phyloP scores from a whole-genome alignment of 2,797 vertebrate species.

The Clarias laeviceps region DNA sequence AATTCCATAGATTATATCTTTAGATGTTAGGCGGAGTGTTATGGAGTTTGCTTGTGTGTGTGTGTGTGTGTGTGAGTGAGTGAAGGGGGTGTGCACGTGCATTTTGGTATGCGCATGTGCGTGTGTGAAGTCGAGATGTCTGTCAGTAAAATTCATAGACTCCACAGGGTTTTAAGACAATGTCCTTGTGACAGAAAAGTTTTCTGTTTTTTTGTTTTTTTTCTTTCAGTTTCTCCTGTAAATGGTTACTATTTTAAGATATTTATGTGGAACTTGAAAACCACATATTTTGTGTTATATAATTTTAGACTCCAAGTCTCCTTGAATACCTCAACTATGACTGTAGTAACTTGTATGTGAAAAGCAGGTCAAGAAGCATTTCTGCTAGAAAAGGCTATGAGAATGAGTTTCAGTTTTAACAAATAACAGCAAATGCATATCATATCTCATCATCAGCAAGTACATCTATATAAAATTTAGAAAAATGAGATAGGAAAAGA shows the following conservation, averaged over 20 bases:
- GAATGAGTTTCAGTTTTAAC: not conserved
- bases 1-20: not conserved
- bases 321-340: constrained; percentile 9
- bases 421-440: not conserved
- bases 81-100: not conserved
- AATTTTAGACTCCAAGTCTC: not conserved
- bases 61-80: not conserved
- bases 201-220: not conserved
- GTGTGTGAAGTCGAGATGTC: not conserved
- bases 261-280: not conserved
- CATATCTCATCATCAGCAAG: not conserved
- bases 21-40: not conserved
- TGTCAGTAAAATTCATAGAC: not conserved
- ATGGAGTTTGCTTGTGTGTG: not conserved
- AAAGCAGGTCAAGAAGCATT: not conserved
- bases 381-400: not conserved
- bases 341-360: not conserved
- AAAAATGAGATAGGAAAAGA: not conserved
- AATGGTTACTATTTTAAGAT: not conserved
- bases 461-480: not conserved
- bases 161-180: constrained; percentile 6
- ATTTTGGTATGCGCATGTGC: not conserved
- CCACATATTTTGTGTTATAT: constrained; percentile 12
- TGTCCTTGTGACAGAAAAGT: constrained; percentile 23
- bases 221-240: not conserved